These are phyloP conservation scores for Amphiprion ocellaris DNA, from an alignment of 2,113 vertebrate genomes.

Conservation along the genomic window DNA sequence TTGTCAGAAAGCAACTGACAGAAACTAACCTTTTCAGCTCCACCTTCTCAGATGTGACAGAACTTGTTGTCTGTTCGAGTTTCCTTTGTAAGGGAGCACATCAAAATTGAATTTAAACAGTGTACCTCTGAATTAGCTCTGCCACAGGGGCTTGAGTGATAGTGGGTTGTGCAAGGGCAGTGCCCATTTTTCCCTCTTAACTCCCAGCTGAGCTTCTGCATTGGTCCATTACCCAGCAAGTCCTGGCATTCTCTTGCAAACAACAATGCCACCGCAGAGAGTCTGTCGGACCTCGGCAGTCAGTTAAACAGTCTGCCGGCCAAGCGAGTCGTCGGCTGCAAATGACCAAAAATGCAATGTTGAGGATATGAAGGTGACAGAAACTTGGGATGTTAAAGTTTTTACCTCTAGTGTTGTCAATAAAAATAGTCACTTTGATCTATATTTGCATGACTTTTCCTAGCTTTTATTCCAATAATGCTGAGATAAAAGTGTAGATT, in stretches of 20 bases:
- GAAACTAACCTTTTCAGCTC: neutral
- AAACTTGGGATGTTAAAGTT: neutral
- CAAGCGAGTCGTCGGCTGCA: constrained; percentile 29
- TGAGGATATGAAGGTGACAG: neutral
- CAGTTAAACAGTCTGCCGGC: constrained; percentile 33
- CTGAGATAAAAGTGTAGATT: too few relatives aligned
- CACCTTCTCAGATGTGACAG: neutral
- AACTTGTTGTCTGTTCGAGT: neutral
- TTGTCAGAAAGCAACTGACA: neutral
- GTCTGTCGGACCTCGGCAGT: constrained; percentile 29
- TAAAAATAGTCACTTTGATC: too few relatives aligned
- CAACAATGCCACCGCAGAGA: constrained; percentile 30
- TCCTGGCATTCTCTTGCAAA: constrained; percentile 29
- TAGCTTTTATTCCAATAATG: too few relatives aligned
- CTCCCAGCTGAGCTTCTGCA: constrained; percentile 59
- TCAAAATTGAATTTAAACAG: neutral
- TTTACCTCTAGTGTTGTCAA: neutral
- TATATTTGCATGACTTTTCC: too few relatives aligned
- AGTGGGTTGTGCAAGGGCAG: constrained; percentile 22
- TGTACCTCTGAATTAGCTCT: constrained; percentile 32
- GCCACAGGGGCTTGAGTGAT: neutral
- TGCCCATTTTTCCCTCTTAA: constrained; percentile 46
- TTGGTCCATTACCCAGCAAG: constrained; percentile 67
- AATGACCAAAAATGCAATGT: neutral
- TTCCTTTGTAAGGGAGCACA: neutral